Percentiles rank a stretch among this genome's conserved stretches.
phyloP scores from a whole-genome alignment of 2,797 vertebrate genomes.

The Mallotus villosus region DNA sequence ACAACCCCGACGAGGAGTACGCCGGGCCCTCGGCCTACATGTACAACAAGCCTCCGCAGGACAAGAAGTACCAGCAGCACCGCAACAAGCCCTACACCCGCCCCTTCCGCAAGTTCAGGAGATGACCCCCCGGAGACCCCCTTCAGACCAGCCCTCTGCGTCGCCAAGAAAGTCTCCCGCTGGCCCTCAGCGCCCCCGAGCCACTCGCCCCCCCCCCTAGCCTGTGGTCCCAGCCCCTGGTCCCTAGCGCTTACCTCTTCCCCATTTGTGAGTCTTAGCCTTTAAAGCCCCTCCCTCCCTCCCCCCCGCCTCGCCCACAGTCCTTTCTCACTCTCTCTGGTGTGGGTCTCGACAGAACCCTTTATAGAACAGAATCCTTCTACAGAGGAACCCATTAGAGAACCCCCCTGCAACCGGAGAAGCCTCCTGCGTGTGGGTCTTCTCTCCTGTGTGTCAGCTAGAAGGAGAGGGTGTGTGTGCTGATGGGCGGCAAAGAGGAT shows the following conservation, averaged over 20 bases:
- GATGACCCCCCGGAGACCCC: constrained; percentile 65
- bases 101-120: constrained; percentile 74
- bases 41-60: constrained; percentile 93
- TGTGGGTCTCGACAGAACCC: not conserved
- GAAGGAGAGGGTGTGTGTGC: too few relatives aligned
- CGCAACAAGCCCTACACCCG: constrained; percentile 79
- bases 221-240: not conserved
- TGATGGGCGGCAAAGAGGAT: constrained; percentile 4
- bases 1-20: constrained; percentile 91
- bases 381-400: too few relatives aligned
- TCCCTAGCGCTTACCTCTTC: not conserved
- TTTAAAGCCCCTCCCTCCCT: too few relatives aligned
- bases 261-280: not conserved
- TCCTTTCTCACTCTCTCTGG: not conserved
- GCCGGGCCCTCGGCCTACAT: constrained; percentile 87
- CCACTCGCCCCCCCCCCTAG: not conserved
- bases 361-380: too few relatives aligned
- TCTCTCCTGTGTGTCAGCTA: not conserved
- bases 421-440: constrained; percentile 20
- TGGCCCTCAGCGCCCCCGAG: not conserved
- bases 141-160: not conserved
- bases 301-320: not conserved
- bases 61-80: constrained; percentile 88
- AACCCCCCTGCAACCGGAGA: not conserved
- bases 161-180: not conserved